Evolutionary conservation across 92 coral and sea anemone species (phyloP), one percentile per base, ranked within the genome.

Genomic region (Phenganax marumi): DNA sequence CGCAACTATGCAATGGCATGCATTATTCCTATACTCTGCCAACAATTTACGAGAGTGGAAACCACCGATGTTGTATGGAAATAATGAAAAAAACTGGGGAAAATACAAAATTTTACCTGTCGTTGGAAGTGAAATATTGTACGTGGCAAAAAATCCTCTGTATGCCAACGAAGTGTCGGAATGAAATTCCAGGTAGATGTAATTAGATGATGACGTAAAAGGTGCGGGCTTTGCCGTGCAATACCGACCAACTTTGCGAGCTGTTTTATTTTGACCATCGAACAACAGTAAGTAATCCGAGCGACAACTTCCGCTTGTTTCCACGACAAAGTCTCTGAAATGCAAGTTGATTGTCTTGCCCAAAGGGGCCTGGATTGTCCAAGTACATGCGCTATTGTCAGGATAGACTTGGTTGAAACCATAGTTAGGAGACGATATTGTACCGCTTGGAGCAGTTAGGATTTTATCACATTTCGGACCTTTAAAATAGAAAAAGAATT

Each of bases 131-230:
- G 70, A 33, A 14, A 8, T 78, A 48, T 60, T 75, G 72, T 77
- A 92, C 8, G 58, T 55, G 23, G 97, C 99, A 69, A 55, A 88
- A 23, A 96, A 91, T 55, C 99, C 99, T 71, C 75, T 75, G 47
- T 25, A 91, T 19, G 78, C 75, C 46, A 84, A 10, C 0, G 92
- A 82, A 3, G 62, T 18, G 23, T 96, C 99, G 6, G 99, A 89
- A n/a, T 17, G 50, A 61, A 96, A 91, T 46, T 12, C 49, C 51
- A 92, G 22, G 52, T 84, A 85, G 87, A 96, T 61, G 68, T 66
- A 68, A 75, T 85, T 91, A 26, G 89, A 51, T 8, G 90, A 77
- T 19, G 96, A 86, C 26, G 52, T 76, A 56, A 91, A 77, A 10
- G 71, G 72, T 68, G 86, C 93, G 24, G 97, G 96, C 57, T 17